Conservation (phyloP, 64 coral and sea anemone genomes). For the Porites lutea region DNA sequence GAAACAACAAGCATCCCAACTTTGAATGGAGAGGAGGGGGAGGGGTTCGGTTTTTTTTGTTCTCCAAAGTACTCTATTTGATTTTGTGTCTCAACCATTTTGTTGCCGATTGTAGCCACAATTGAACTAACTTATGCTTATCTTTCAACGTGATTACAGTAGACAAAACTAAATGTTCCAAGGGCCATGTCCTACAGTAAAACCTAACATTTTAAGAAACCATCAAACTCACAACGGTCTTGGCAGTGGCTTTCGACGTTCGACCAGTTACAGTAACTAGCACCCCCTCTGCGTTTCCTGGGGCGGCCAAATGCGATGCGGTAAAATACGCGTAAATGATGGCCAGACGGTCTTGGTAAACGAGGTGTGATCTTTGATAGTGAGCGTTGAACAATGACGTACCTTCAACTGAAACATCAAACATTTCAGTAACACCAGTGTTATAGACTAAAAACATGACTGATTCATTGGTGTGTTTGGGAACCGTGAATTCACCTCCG, state of each 20-base stretch:
- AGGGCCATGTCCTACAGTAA: too few relatives aligned
- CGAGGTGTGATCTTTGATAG: not conserved
- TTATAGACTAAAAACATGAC: constrained; percentile 29
- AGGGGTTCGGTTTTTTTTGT: too few relatives aligned
- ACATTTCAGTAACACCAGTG: constrained; percentile 17
- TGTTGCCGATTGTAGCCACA: too few relatives aligned
- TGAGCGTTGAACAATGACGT: not conserved
- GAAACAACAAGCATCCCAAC: too few relatives aligned
- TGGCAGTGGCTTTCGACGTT: not conserved
- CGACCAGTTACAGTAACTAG: constrained; percentile 15
- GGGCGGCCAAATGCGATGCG: not conserved
- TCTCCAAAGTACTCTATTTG: too few relatives aligned
- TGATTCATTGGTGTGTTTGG: not conserved
- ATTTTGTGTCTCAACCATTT: too few relatives aligned
- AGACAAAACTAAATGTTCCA: too few relatives aligned
- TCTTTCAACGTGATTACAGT: too few relatives aligned
- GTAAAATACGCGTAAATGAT: not conserved
- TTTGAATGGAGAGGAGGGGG: too few relatives aligned
- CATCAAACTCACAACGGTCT: not conserved
- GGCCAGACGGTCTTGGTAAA: not conserved
- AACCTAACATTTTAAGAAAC: not conserved
- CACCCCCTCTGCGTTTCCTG: not conserved
- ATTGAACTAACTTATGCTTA: too few relatives aligned
- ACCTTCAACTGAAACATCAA: constrained; percentile 15
- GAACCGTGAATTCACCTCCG: constrained; percentile 16